Percentiles rank a stretch among this genome's conserved stretches.
Conservation (phyloP, 2,888 invertebrate genomes). For the Syrphus vitripennis region DNA sequence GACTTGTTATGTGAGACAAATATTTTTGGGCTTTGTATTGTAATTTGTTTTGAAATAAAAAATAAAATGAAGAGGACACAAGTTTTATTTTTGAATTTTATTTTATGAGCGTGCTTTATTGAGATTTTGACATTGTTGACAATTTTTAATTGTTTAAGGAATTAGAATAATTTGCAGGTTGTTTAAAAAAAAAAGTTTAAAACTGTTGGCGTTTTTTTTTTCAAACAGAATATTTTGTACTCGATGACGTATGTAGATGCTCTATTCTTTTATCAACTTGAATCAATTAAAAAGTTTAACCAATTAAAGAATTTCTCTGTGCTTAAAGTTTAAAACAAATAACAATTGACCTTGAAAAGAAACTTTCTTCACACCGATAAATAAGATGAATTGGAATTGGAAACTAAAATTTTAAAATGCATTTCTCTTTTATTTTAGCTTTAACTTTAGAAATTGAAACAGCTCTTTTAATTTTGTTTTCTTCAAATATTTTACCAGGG, state of each 20-base stretch:
- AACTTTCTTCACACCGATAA: no score
- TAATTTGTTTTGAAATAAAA: constrained; percentile 35
- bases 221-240: no score
- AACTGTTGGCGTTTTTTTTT: no score
- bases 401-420: no score
- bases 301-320: background rate
- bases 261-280: no score
- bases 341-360: background rate
- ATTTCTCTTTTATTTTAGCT: no score
- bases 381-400: no score
- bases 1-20: constrained; percentile 45
- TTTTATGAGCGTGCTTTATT: background rate
- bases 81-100: constrained; percentile 18
- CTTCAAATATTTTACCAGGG: no score
- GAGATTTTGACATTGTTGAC: background rate
- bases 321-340: no score
- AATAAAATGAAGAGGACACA: constrained; percentile 25
- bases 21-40: background rate
- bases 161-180: constrained; percentile 38
- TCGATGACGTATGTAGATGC: no score
- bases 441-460: no score
- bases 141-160: constrained; percentile 13
- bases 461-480: no score
- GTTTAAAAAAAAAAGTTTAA: background rate
- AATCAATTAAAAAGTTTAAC: background rate